Evolutionary conservation across 2,797 vertebrate species (phyloP).

Genomic region (Labeo calbasu): DNA sequence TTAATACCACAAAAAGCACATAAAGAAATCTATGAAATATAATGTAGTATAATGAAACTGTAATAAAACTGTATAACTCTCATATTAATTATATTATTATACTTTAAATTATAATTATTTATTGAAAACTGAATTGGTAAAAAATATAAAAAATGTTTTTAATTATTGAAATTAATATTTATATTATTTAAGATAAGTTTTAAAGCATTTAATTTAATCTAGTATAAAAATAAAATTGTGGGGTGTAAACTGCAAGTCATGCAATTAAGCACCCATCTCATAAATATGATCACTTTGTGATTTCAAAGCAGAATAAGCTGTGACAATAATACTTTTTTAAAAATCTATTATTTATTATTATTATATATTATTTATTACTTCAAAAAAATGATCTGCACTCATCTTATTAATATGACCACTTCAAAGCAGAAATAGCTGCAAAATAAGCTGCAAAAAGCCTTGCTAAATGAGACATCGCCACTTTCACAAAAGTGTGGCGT

Average conservation of each 20-base stretch:
- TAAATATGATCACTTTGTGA: too few species aligned
- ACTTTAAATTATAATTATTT: neutral
- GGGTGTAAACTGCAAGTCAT: neutral
- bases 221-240: neutral
- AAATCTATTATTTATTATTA: too few species aligned
- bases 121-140: too few species aligned
- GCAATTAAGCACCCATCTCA: neutral
- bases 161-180: too few species aligned
- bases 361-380: too few species aligned
- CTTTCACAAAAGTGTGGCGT: neutral
- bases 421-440: neutral
- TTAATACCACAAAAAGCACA: neutral
- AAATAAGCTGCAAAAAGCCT: neutral
- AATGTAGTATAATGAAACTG: neutral
- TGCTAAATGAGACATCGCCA: neutral
- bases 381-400: too few species aligned
- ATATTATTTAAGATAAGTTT: too few species aligned
- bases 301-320: too few species aligned
- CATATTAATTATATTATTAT: neutral
- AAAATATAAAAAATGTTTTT: too few species aligned
- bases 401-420: neutral
- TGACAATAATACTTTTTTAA: too few species aligned
- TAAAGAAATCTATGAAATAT: neutral
- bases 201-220: too few species aligned
- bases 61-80: neutral